Percentiles rank a stretch among this genome's conserved stretches.
phyloP scores from a whole-genome alignment of 2,113 vertebrate species.

The Centropristis striata region DNA sequence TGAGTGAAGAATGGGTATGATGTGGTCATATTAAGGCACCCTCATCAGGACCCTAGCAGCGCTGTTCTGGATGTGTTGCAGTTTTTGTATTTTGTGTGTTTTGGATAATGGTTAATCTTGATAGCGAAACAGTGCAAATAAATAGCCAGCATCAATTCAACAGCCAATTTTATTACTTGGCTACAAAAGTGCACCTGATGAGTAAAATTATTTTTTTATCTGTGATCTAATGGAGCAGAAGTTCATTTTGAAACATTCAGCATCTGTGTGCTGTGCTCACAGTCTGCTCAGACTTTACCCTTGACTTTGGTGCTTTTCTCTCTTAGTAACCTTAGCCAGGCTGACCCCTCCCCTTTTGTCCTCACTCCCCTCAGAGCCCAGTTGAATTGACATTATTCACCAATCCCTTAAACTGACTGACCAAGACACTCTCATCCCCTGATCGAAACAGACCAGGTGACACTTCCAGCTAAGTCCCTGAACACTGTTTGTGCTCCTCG shows the following conservation, averaged over 20 bases:
- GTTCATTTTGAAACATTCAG: neutral
- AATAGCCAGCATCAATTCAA: neutral
- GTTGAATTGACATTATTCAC: constrained; percentile 82
- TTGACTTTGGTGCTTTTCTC: constrained; percentile 60
- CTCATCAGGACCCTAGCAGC: no score
- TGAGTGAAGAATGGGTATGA: no score
- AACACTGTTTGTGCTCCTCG: constrained; percentile 46
- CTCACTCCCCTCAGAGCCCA: constrained; percentile 37
- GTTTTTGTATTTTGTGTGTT: no score
- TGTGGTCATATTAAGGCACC: no score
- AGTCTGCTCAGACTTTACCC: constrained; percentile 26
- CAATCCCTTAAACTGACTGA: constrained; percentile 83
- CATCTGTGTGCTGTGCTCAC: neutral
- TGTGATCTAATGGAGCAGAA: neutral
- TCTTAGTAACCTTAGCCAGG: constrained; percentile 36
- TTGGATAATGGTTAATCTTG: no score
- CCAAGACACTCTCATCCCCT: constrained; percentile 72
- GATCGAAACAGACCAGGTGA: constrained; percentile 85
- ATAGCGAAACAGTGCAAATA: neutral
- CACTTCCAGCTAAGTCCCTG: constrained; percentile 69
- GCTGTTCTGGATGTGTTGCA: no score
- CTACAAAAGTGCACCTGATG: neutral
- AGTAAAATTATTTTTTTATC: no score
- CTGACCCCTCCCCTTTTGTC: constrained; percentile 32
- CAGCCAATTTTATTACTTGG: neutral